Evolutionary conservation across 1,140 invertebrate species (phyloP), one percentile per base, ranked within the genome.

Genomic region (Theocolax elegans): DNA sequence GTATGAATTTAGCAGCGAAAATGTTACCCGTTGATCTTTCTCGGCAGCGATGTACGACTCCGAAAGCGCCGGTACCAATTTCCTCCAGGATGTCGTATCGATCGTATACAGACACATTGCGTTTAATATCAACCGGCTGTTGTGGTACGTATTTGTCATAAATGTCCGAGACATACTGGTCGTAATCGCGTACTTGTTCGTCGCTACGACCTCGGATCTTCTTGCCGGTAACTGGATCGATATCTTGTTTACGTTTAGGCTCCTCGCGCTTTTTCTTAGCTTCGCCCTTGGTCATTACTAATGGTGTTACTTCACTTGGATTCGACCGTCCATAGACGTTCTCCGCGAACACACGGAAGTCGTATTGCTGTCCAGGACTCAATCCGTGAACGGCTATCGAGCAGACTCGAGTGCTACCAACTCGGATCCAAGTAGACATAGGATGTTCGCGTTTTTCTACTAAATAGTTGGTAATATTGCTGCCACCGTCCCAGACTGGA

Each of bases 1-100:
- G 97, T 77, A 99, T 99, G 83, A 99, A 99, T 87, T 99, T 99
- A 44, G 97, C 98, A 0, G 98, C 98, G 85, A 98, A 99, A 53
- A 96, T 96, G 79, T 97, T 96, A 15, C 97, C 97, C 51, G 97
- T 98, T 27, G 95, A 90, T 72, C 96, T 91, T 86, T 99, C 98
- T 21, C 97, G 90, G 81, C 97, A 99, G 29, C 98, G 89, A 81
- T 99, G 98, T 0, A 99, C 98, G 25, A 99, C 97, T 60, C 98
- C 98, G 84, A 99, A 99, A 6, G 98, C 97, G 53, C 98, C 98
- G 73, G 95, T 97, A 77, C 98, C 98, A 77, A 99, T 97, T 89
- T 99, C 98, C 87, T 99, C 98, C 17, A 99, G 88, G 71, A 99
- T 99, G 79, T 99, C 98, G 82, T 99, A 99, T 78, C 94, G 93